These are phyloP conservation scores for Antheraea pernyi DNA, from an alignment of 1,140 invertebrate species.

Conservation along the genomic window DNA sequence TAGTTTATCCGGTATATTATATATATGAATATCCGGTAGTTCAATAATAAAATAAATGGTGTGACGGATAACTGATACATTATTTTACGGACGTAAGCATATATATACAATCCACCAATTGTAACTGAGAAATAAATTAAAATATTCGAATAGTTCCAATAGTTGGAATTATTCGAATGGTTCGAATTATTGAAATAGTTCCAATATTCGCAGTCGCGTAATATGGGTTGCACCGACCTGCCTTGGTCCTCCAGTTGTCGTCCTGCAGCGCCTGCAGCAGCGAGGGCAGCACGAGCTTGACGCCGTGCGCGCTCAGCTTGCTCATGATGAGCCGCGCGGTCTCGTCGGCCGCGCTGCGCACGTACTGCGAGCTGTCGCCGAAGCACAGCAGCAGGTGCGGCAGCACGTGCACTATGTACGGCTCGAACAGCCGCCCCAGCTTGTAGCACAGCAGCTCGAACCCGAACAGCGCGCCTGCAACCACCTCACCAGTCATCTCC, in stretches of 20 bases:
- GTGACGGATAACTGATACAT: no score
- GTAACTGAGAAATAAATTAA: no score
- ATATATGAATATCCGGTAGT: no score
- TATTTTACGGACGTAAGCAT: no score
- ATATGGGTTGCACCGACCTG: slow-evolving; percentile 80
- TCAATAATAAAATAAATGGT: no score
- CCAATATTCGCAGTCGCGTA: no score
- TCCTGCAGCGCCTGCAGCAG: slow-evolving; percentile 96
- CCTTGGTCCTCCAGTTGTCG: slow-evolving; percentile 99
- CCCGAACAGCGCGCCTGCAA: slow-evolving; percentile 93
- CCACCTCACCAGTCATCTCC: no score
- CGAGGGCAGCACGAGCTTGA: slow-evolving; percentile 96
- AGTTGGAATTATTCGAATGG: no score
- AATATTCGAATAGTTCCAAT: no score
- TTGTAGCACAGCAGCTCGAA: slow-evolving; percentile 98
- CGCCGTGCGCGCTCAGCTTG: slow-evolving; percentile 96
- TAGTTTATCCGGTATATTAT: no score
- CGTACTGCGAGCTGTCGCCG: slow-evolving; percentile 96
- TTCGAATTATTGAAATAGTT: no score
- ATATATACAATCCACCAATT: no score
- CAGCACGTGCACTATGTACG: slow-evolving; percentile 98
- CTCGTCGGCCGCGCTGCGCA: slow-evolving; percentile 95
- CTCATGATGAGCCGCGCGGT: slow-evolving; percentile 98
- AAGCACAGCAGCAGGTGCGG: slow-evolving; percentile 97
- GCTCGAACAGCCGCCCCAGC: slow-evolving; percentile 97